phyloP scores from a whole-genome alignment of 2,888 invertebrate species.

The Thyatira batis region DNA sequence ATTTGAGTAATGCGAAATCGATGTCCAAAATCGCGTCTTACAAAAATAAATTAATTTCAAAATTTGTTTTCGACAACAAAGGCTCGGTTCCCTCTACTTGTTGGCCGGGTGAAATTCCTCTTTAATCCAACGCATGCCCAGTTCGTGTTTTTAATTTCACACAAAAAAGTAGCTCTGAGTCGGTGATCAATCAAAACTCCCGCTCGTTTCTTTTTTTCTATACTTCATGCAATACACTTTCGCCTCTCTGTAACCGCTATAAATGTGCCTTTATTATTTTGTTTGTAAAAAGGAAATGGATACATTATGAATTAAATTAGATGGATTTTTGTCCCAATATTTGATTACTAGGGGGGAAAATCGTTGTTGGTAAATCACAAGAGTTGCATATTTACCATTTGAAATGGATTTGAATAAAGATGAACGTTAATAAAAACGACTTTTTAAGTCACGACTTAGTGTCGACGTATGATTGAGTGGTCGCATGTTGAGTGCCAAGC shows the following conservation, averaged over 20 bases:
- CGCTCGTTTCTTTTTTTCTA: constrained; percentile 69
- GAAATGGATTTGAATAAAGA: constrained; percentile 9
- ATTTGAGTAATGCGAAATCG: constrained; percentile 58
- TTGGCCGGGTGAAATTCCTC: constrained; percentile 71
- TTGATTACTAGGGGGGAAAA: constrained; percentile 22
- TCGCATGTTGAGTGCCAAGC: constrained; percentile 41
- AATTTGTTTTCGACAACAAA: constrained; percentile 65
- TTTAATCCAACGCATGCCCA: constrained; percentile 77
- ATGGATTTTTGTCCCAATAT: constrained; percentile 57
- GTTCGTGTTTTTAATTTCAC: constrained; percentile 79
- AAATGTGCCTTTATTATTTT: constrained; percentile 72
- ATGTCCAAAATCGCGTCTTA: constrained; percentile 39
- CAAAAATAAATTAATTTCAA: constrained; percentile 66
- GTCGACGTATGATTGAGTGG: constrained; percentile 41
- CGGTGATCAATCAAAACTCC: constrained; percentile 81
- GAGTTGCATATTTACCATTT: background rate
- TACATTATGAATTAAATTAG: constrained; percentile 74
- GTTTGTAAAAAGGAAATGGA: constrained; percentile 75
- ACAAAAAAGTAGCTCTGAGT: constrained; percentile 73
- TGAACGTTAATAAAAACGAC: constrained; percentile 26
- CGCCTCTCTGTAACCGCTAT: constrained; percentile 73
- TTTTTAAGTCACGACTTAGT: constrained; percentile 33
- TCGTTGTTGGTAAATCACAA: background rate
- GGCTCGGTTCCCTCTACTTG: constrained; percentile 56
- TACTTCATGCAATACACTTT: constrained; percentile 77